These are phyloP conservation scores for Matsumyia berberina DNA, from an alignment of 2,888 invertebrate genomes.

Conservation along the genomic window DNA sequence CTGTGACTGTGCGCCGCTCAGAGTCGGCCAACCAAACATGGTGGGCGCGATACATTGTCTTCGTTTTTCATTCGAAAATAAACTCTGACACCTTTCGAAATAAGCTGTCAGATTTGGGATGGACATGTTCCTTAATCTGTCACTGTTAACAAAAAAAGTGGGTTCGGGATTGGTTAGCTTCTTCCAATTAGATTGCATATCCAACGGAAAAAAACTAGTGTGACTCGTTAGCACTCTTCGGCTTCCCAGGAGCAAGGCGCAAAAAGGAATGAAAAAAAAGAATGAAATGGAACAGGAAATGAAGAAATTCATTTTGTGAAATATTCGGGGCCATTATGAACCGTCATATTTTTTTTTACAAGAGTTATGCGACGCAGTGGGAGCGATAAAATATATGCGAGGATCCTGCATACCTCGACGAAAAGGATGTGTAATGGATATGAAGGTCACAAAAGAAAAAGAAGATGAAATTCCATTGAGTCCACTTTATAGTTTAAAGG, in stretches of 20 bases:
- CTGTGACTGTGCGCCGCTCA: neutral
- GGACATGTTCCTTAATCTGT: slow-evolving; percentile 52
- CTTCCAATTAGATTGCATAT: no score
- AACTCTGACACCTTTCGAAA: slow-evolving; percentile 41
- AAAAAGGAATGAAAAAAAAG: neutral
- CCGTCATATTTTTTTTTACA: slow-evolving; percentile 40
- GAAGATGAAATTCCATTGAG: neutral
- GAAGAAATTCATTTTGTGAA: slow-evolving; percentile 53
- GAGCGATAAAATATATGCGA: neutral
- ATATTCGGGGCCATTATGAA: slow-evolving; percentile 49
- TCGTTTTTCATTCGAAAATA: slow-evolving; percentile 4
- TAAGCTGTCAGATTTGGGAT: slow-evolving; percentile 28
- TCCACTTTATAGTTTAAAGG: slow-evolving; percentile 29
- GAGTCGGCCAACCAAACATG: slow-evolving; percentile 5
- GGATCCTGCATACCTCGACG: no score
- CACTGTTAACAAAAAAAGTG: slow-evolving; percentile 16
- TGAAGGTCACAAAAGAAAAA: neutral
- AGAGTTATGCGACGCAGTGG: neutral
- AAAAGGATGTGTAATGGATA: slow-evolving; percentile 5
- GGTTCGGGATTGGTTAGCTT: slow-evolving; percentile 8
- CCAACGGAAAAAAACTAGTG: neutral
- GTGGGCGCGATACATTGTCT: slow-evolving; percentile 19
- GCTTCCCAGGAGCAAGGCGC: neutral
- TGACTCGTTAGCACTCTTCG: slow-evolving; percentile 4
- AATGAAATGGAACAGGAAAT: slow-evolving; percentile 12